phyloP scores from a whole-genome alignment of 2,888 invertebrate genomes.

The Drosophila atripex region DNA sequence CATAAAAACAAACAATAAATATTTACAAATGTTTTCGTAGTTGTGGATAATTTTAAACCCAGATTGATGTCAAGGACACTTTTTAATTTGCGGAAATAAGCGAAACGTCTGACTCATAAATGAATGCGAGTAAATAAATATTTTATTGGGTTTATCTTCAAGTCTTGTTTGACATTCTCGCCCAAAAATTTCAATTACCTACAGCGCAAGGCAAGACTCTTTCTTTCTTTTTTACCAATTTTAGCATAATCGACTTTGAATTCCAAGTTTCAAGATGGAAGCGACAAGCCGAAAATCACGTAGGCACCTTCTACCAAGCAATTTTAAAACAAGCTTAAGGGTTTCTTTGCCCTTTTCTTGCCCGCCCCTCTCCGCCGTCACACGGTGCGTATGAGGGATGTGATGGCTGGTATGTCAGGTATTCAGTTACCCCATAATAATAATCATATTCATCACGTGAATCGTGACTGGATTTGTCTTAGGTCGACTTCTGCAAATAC shows the following conservation, averaged over 20 bases:
- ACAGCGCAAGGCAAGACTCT: neutral
- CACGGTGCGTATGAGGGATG: constrained; percentile 64
- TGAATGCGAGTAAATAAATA: neutral
- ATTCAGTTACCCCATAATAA: constrained; percentile 25
- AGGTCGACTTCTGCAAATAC: constrained; percentile 19
- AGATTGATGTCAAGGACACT: constrained; percentile 40
- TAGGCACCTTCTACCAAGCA: constrained; percentile 45
- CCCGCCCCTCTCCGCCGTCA: constrained; percentile 3
- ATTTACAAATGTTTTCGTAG: constrained; percentile 32
- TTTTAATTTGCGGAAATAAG: constrained; percentile 26
- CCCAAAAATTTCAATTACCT: constrained; percentile 6
- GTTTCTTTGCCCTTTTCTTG: constrained; percentile 4
- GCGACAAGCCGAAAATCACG: constrained; percentile 56
- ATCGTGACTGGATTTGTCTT: constrained; percentile 50
- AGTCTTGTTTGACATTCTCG: neutral
- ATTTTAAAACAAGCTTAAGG: constrained; percentile 37
- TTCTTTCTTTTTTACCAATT: constrained; percentile 18
- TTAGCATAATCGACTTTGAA: constrained; percentile 48
- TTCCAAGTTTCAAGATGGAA: constrained; percentile 37
- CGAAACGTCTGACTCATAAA: constrained; percentile 3
- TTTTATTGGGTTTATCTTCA: neutral
- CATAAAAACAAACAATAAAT: constrained; percentile 24
- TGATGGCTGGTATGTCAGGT: constrained; percentile 38
- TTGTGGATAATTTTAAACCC: constrained; percentile 24
- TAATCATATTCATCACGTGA: constrained; percentile 29